These are phyloP conservation scores for Fulmarus glacialis DNA, from an alignment of 2,113 vertebrate genomes.

Conservation along the genomic window DNA sequence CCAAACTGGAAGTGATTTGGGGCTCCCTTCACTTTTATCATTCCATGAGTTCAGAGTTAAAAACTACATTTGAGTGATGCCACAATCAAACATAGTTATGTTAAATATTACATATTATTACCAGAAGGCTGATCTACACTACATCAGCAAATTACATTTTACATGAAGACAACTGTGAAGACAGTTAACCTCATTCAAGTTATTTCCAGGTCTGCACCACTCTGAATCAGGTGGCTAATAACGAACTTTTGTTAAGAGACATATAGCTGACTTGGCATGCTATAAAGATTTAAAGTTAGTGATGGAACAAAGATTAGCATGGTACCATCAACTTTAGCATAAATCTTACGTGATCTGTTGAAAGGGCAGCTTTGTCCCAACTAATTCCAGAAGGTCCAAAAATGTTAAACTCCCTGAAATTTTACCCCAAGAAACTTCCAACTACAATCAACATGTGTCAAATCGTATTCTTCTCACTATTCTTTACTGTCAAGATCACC, in stretches of 20 bases:
- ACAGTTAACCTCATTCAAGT: neutral
- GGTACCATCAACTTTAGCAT: neutral
- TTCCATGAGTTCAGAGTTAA: neutral
- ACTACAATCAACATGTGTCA: fast-evolving
- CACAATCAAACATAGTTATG: neutral
- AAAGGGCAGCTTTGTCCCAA: neutral
- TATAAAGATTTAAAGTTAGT: neutral
- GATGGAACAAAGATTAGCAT: neutral
- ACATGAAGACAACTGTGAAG: neutral
- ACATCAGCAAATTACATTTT: neutral
- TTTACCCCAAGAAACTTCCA: neutral
- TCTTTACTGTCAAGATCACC: neutral
- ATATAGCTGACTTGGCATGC: neutral
- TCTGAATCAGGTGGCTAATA: neutral
- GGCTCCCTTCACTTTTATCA: neutral
- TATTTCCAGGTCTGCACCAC: neutral
- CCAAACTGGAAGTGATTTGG: neutral
- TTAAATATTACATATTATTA: neutral
- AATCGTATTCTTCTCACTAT: neutral
- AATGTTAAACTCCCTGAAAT: neutral
- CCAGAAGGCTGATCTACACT: neutral
- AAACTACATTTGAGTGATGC: neutral
- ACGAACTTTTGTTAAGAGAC: neutral
- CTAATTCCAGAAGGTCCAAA: neutral
- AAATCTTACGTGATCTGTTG: neutral